These are phyloP conservation scores for Phymastichus coffea DNA, from an alignment of 1,140 invertebrate genomes.

Conservation along the genomic window DNA sequence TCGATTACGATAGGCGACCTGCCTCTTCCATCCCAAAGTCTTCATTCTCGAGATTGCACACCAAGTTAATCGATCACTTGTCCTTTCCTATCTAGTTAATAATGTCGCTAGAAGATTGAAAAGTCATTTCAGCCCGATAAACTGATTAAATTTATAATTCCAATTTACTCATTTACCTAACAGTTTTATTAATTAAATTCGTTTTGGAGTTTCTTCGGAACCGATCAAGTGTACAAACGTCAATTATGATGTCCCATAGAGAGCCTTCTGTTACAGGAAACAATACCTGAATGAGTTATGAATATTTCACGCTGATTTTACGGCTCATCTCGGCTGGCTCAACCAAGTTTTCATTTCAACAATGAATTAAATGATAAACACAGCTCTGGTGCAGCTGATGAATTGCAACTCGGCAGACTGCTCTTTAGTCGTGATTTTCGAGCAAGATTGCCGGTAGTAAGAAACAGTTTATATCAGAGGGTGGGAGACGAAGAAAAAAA, in stretches of 20 bases:
- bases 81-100: slow-evolving; percentile 13
- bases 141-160: slow-evolving; percentile 4
- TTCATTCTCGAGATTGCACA: slow-evolving; percentile 34
- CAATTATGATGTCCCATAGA: neutral
- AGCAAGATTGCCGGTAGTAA: no score
- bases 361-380: no score
- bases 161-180: slow-evolving; percentile 4
- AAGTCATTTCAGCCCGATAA: slow-evolving; percentile 2
- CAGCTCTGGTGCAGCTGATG: no score
- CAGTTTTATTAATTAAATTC: slow-evolving; percentile 22
- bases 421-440: no score
- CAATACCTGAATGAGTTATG: no score
- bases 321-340: no score
- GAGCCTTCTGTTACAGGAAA: no score
- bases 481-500: slow-evolving; percentile 9
- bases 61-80: slow-evolving; percentile 26
- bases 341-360: no score
- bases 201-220: neutral
- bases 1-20: slow-evolving; percentile 42
- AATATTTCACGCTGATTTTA: no score
- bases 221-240: no score
- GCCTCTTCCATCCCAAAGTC: slow-evolving; percentile 31
- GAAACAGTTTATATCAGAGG: no score
- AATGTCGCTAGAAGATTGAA: slow-evolving; percentile 17
- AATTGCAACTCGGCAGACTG: no score